A percentile compares a stretch with the other conserved stretches of the same genome.
Evolutionary conservation across 1,140 invertebrate genomes (phyloP).

Genomic region (Samia ricini): DNA sequence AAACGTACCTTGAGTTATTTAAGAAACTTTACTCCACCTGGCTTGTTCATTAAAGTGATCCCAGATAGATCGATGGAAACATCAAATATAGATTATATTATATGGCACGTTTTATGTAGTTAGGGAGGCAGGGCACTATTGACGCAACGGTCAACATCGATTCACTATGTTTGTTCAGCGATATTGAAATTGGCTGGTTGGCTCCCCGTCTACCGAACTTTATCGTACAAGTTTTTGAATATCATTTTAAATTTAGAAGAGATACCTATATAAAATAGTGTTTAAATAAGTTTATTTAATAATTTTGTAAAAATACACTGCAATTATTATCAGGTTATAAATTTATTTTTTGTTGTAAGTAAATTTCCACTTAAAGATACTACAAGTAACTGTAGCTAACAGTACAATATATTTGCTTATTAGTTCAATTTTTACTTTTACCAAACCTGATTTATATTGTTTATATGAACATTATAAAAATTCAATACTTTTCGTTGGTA

Average conservation of each 20-base stretch:
- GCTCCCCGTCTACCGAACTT: constrained; percentile 38
- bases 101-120: not conserved
- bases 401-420: too few species aligned
- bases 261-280: constrained; percentile 11
- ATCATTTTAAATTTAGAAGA: not conserved
- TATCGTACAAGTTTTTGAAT: constrained; percentile 1
- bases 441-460: too few species aligned
- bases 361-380: too few species aligned
- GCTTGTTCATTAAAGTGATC: not conserved
- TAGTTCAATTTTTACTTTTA: too few species aligned
- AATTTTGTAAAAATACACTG: not conserved
- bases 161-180: constrained; percentile 38
- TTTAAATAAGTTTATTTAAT: constrained; percentile 12
- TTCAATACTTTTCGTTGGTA: too few species aligned
- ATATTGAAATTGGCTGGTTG: constrained; percentile 63
- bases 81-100: too few species aligned
- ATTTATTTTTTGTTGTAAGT: too few species aligned
- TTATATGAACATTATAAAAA: too few species aligned
- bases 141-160: constrained; percentile 33
- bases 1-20: not conserved
- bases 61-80: too few species aligned
- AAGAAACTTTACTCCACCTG: not conserved
- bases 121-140: constrained; percentile 18
- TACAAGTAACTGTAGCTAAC: too few species aligned
- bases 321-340: too few species aligned